A percentile compares a stretch with the other conserved stretches of the same genome.
Conservation (phyloP, 2,113 vertebrate species). For the Lethenteron camtschaticum region DNA sequence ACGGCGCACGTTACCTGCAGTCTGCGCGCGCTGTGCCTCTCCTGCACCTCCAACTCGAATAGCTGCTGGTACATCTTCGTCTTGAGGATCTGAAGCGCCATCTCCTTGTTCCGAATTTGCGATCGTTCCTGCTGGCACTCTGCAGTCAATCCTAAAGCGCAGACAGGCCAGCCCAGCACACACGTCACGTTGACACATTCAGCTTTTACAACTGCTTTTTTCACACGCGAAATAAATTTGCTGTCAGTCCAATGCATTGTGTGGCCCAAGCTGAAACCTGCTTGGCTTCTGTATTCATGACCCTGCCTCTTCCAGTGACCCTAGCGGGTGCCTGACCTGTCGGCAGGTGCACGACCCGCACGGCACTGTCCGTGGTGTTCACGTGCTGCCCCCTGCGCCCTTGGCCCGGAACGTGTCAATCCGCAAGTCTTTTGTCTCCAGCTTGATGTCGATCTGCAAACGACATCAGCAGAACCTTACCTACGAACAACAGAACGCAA, state of each 20-base stretch:
- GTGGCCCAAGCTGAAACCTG: neutral
- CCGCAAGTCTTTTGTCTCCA: slow-evolving; percentile 51
- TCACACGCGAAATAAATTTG: neutral
- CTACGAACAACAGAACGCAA: too few relatives aligned
- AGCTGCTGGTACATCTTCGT: slow-evolving; percentile 43
- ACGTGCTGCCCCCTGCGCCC: slow-evolving; percentile 78
- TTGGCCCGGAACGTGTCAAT: slow-evolving; percentile 64
- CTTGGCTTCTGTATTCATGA: neutral
- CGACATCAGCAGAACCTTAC: neutral
- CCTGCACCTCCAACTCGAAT: slow-evolving; percentile 27
- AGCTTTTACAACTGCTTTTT: neutral
- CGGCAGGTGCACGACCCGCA: slow-evolving; percentile 60
- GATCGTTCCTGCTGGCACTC: slow-evolving; percentile 83
- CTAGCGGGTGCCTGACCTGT: slow-evolving; percentile 31
- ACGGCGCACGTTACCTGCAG: slow-evolving; percentile 35
- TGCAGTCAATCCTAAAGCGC: slow-evolving; percentile 28
- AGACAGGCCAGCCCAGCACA: neutral
- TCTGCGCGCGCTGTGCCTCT: slow-evolving; percentile 35
- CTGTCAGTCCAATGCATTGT: neutral
- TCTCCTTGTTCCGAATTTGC: slow-evolving; percentile 54
- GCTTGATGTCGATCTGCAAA: slow-evolving; percentile 42
- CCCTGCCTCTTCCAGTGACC: slow-evolving; percentile 8
- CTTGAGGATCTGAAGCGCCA: slow-evolving; percentile 39
- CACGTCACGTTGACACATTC: neutral
- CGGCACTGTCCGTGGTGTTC: slow-evolving; percentile 78